Evolutionary conservation across 2,113 vertebrate genomes (phyloP).

Genomic region (Phycodurus eques): DNA sequence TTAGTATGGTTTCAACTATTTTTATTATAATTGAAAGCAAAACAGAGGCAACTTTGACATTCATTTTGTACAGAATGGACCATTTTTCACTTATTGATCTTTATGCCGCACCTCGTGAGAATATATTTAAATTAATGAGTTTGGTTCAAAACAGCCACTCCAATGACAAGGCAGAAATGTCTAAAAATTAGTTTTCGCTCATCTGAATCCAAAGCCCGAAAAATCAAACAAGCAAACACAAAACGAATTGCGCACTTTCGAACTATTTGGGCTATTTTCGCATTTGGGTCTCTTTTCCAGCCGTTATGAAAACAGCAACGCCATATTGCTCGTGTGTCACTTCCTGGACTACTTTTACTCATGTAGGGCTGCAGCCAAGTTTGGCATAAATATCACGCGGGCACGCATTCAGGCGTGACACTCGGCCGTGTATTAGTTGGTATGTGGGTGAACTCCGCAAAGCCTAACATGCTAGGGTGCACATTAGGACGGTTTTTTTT

Average conservation of each 20-base stretch:
- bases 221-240: background rate
- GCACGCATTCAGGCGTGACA: constrained; percentile 18
- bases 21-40: background rate
- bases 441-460: constrained; percentile 18
- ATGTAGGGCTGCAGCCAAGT: constrained; percentile 24
- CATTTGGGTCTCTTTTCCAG: background rate
- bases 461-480: constrained; percentile 26
- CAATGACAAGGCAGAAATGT: background rate
- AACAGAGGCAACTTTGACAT: background rate
- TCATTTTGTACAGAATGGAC: background rate
- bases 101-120: background rate
- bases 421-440: background rate
- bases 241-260: background rate
- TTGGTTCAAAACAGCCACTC: background rate
- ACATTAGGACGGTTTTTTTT: constrained; percentile 19
- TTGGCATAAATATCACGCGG: constrained; percentile 42
- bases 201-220: background rate
- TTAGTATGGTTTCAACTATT: background rate
- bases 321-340: background rate
- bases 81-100: background rate
- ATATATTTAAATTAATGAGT: no score
- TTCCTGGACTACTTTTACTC: background rate
- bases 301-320: background rate
- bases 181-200: background rate
- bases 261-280: background rate